Evolutionary conservation across 2,113 vertebrate genomes (phyloP), one percentile per base, ranked within the genome.

Genomic region (Hipposideros armiger): DNA sequence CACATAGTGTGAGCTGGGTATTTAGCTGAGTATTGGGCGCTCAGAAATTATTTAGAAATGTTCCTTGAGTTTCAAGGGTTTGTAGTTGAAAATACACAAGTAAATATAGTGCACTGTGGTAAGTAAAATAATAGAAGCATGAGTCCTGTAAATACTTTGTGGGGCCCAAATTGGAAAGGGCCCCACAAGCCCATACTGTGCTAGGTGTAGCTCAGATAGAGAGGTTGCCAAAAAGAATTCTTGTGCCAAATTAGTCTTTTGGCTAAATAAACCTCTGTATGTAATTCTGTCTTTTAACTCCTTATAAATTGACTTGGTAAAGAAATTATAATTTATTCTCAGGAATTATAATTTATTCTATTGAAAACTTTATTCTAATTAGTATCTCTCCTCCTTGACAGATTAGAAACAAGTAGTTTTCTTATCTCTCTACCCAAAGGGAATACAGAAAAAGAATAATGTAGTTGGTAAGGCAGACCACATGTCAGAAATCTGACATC

Each of bases 121-220:
- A 69, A 95, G 74, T 92, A 83, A 96, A 94, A 94, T 78, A 87
- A 89, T 84, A 69, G 78, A 56, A 69, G 10, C 83, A 32, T n/a
- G 30, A 83, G 19, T 74, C 20, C 22, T 42, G 16, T 89, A 56
- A 91, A 73, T 91, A 86, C n/a, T 85, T 85, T 42, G 28, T 87
- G 67, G 45, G 26, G 15, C 15, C 6, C 62, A 52, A 72, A 58
- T 62, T 77, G 36, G 62, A 30, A 84, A 91, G 47, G 20, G 24
- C 2, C 24, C 58, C 47, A 77, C 17, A 1, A 50, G 7, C 50
- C 84, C 50, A 50, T n/a, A 58, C 42, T 86, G 62, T 62, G 62
- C 26, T 69, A 42, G 17, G 62, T 58, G 14, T 0, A 58, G 45
- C 36, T 89, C 32, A 54, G 26, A 40, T 72, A n/a, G 36, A 85